phyloP scores from a whole-genome alignment of 2,888 invertebrate genomes.

The Callosobruchus maculatus region DNA sequence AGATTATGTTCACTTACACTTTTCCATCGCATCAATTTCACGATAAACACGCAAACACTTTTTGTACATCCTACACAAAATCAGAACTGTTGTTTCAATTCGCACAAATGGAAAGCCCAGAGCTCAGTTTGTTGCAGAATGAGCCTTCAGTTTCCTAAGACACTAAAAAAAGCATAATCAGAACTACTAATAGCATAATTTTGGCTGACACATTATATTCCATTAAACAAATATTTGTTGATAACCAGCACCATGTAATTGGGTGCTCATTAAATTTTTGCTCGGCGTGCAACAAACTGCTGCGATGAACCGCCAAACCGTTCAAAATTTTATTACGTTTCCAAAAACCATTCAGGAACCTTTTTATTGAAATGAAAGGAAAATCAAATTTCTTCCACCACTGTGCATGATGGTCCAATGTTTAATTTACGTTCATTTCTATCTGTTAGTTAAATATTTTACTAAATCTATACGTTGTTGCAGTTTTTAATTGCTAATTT shows the following conservation, averaged over 20 bases:
- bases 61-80: constrained; percentile 1
- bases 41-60: neutral
- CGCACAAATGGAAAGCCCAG: neutral
- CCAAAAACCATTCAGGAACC: no score
- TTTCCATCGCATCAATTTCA: neutral
- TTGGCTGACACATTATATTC: no score
- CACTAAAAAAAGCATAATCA: no score
- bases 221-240: no score
- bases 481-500: constrained; percentile 25
- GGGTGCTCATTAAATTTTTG: no score
- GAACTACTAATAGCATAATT: no score
- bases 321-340: no score
- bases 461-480: constrained; percentile 19
- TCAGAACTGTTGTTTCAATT: neutral
- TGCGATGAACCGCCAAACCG: no score
- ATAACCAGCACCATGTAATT: no score
- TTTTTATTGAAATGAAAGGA: no score
- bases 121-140: neutral
- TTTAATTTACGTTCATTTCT: constrained; percentile 12
- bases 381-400: neutral
- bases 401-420: neutral
- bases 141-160: no score
- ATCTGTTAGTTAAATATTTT: neutral
- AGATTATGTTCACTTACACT: neutral
- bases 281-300: no score